Conservation (phyloP, 2,113 vertebrate species). For the Accipiter cooperii region DNA sequence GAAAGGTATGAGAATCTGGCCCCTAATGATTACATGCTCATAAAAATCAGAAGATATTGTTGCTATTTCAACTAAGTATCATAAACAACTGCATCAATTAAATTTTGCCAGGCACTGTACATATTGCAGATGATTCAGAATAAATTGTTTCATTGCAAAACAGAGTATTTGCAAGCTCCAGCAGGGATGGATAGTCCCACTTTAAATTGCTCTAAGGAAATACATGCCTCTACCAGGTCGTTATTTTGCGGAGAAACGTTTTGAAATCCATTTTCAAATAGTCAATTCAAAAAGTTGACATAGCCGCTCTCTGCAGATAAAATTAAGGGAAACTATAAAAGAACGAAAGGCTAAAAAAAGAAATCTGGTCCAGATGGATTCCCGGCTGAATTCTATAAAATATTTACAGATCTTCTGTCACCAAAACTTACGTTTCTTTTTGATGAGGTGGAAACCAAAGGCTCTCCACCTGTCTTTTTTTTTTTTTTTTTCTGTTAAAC, state of each 20-base stretch:
- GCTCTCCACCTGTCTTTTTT: constrained; percentile 11
- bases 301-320: neutral
- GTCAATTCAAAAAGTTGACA: neutral
- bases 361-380: constrained; percentile 59
- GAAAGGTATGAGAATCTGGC: neutral
- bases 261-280: neutral
- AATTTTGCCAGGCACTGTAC: neutral
- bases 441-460: constrained; percentile 51
- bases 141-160: neutral
- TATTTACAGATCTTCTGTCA: constrained; percentile 66
- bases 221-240: neutral
- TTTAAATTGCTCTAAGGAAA: neutral
- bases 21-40: neutral
- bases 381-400: constrained; percentile 56
- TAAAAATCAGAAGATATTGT: neutral
- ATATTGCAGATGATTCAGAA: neutral
- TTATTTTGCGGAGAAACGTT: neutral
- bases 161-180: neutral
- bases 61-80: neutral
- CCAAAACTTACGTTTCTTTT: constrained; percentile 50
- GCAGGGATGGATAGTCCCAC: neutral
- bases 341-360: constrained; percentile 39
- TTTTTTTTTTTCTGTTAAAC: neutral
- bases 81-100: neutral
- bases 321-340: constrained; percentile 34